phyloP scores from a whole-genome alignment of 2,888 invertebrate species.

The Phalangium opilio region DNA sequence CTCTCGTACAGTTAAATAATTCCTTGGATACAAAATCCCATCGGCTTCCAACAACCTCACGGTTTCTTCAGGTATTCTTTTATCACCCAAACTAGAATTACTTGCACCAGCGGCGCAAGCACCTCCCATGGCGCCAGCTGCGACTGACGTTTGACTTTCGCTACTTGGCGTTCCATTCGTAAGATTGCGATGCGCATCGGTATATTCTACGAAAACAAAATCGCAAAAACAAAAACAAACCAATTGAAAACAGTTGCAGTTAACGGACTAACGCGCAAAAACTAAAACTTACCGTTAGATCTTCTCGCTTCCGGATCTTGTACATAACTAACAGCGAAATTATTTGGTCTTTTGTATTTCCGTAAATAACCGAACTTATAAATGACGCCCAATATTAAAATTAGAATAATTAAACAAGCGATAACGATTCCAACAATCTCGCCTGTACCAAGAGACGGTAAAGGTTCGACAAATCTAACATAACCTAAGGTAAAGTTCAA shows the following conservation, averaged over 20 bases:
- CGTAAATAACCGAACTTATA: background rate
- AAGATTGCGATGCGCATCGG: no score
- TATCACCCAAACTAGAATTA: background rate
- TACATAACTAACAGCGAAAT: no score
- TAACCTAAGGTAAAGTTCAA: background rate
- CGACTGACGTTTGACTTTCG: background rate
- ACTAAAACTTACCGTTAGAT: no score
- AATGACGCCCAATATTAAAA: constrained; percentile 6
- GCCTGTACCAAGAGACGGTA: background rate
- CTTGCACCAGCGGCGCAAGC: background rate
- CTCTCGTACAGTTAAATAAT: constrained; percentile 28
- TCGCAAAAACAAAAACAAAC: no score
- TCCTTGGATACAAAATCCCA: constrained; percentile 28
- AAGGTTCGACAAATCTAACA: background rate
- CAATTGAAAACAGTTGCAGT: no score
- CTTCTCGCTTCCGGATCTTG: no score
- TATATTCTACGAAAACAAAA: no score
- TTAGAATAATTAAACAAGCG: constrained; percentile 5
- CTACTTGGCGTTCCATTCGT: no score
- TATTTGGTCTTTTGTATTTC: no score
- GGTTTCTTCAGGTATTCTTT: constrained; percentile 18
- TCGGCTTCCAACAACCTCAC: constrained; percentile 25
- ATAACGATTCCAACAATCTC: background rate
- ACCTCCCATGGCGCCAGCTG: constrained; percentile 5
- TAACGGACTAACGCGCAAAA: no score